Evolutionary conservation across 2,797 vertebrate genomes (phyloP), one percentile per base, ranked within the genome.

Genomic region (Holocentrus rufus): DNA sequence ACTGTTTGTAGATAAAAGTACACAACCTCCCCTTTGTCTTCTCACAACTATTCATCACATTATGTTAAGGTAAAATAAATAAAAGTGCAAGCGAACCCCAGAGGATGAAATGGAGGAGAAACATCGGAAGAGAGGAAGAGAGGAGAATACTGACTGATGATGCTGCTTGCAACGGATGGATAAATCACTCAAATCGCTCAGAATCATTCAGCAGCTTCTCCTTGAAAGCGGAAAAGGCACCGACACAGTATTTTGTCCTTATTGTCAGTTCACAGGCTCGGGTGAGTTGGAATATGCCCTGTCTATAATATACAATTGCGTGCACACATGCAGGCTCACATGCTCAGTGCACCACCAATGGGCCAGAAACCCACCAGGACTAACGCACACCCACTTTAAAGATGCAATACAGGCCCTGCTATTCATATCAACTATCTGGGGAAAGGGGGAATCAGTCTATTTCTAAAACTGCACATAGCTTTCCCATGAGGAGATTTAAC

Each of bases 331-430:
- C 68, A 81, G 56, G 76, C 62, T 81, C 82, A 79, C 69, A 65
- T 75, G 46, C 61, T 20, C 0, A 7, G 14, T 72, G 58, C 30
- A 60, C 65, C 65, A 18, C n/a, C 67, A 59, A 5, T 83, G 76
- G 55, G 84, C 81, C 72, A 84, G 79, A 91, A 88, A 88, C 73
- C 79, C 66, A 54, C 17, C 69, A 74, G 65, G 44, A 54, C 50
- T 17, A 18, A 52, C 31, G 61, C 17, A 69, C 58, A 56, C 27
- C 50, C 30, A 53, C 22, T 10, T 3, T 1, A 70, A 17, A 53
- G 15, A 77, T 46, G 46, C 22, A 36, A 20, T 14, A 13, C 2
- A 46, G 27, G 56, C 11, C 62, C 47, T 1, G n/a, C 7, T 31
- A n/a, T 53, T 80, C 59, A 73, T 67, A 71, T 65, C 22, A 13